A percentile compares a stretch with the other conserved stretches of the same genome.
phyloP scores from a whole-genome alignment of 2,797 vertebrate species.

The Toxotes lorentzi region DNA sequence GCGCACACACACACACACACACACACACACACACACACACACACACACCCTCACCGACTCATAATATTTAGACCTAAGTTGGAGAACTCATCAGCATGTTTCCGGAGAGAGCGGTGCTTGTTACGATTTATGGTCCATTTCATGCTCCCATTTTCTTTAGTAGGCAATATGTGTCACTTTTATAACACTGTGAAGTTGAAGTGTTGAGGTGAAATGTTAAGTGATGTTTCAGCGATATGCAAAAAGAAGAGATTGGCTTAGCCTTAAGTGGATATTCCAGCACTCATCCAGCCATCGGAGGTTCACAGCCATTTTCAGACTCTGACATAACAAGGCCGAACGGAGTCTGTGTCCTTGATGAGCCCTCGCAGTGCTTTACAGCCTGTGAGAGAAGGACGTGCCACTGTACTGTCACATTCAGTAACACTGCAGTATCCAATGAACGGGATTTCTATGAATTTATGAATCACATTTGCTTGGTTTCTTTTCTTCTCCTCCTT shows the following conservation, averaged over 20 bases:
- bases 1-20: background rate
- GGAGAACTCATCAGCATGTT: conserved; percentile 73
- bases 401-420: background rate
- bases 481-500: background rate
- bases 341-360: conserved; percentile 63
- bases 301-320: conserved; percentile 55
- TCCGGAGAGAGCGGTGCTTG: conserved; percentile 71
- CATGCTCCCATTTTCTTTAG: conserved; percentile 80
- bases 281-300: conserved; percentile 51
- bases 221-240: conserved; percentile 79
- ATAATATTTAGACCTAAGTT: conserved; percentile 76
- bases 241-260: conserved; percentile 74
- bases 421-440: background rate
- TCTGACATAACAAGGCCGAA: conserved; percentile 53
- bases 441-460: background rate
- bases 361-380: conserved; percentile 37
- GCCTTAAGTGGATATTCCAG: conserved; percentile 73
- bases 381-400: conserved; percentile 37
- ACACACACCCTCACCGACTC: conserved; percentile 52
- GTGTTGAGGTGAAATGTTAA: conserved; percentile 82
- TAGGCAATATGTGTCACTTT: conserved; percentile 82
- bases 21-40: background rate
- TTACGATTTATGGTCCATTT: conserved; percentile 75
- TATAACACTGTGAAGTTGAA: conserved; percentile 79
- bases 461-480: no score